Conservation (phyloP, 2,888 invertebrate species). For the Gymnocheta viridis region DNA sequence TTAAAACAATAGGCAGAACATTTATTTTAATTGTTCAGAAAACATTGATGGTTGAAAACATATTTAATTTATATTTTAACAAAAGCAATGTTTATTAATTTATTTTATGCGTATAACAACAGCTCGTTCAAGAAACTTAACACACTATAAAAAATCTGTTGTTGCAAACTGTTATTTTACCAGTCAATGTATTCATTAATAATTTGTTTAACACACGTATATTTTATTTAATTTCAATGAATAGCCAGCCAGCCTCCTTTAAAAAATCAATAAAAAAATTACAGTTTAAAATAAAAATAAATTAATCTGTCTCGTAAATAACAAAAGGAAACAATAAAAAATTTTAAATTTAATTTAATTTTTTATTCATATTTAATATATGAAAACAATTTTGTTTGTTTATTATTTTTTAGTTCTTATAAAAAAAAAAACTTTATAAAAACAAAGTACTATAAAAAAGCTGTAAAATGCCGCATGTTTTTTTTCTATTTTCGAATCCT, state of each 20-base stretch:
- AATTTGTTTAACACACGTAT: slow-evolving; percentile 14
- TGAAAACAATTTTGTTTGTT: slow-evolving; percentile 20
- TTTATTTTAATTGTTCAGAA: slow-evolving; percentile 26
- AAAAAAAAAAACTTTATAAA: slow-evolving; percentile 7
- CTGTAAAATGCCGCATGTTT: neutral
- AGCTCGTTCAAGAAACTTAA: neutral
- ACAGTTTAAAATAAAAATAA: slow-evolving; percentile 6
- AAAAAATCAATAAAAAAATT: slow-evolving; percentile 20
- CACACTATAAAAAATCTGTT: neutral
- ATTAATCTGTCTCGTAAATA: slow-evolving; percentile 27
- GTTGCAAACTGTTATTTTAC: slow-evolving; percentile 30
- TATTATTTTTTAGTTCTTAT: neutral
- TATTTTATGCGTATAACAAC: slow-evolving; percentile 39
- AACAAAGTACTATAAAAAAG: neutral
- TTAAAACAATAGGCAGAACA: no score
- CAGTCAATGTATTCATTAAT: slow-evolving; percentile 30
- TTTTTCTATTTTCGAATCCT: slow-evolving; percentile 2
- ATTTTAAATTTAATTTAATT: neutral
- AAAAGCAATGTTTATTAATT: slow-evolving; percentile 35
- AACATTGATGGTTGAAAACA: slow-evolving; percentile 15
- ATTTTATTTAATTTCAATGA: neutral
- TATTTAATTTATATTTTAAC: slow-evolving; percentile 36
- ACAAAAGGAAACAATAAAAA: slow-evolving; percentile 2
- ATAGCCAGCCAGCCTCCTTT: neutral
- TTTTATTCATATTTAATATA: slow-evolving; percentile 18